Percentiles rank a stretch among this genome's conserved stretches.
phyloP scores from a whole-genome alignment of 2,113 vertebrate species.

The Falco punctatus region DNA sequence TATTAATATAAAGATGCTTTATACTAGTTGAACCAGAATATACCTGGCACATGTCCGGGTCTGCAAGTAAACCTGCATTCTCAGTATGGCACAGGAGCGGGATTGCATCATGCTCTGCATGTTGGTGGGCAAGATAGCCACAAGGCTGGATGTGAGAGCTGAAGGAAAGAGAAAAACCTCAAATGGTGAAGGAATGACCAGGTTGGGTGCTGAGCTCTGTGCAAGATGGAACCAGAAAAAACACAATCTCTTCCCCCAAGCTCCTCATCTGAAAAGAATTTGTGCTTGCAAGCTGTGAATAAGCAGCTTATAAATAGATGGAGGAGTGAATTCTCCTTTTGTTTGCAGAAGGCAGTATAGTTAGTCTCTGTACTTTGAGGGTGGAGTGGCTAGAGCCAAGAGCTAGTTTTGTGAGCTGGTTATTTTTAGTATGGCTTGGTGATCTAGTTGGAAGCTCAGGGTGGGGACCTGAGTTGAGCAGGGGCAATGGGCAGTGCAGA shows the following conservation, averaged over 20 bases:
- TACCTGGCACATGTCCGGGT: neutral
- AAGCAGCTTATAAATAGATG: constrained; percentile 59
- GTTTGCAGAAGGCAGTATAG: constrained; percentile 30
- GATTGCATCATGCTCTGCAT: neutral
- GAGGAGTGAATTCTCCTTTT: constrained; percentile 55
- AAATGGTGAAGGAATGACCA: neutral
- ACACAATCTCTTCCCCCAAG: neutral
- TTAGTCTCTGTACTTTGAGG: constrained; percentile 28
- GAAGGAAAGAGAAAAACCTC: neutral
- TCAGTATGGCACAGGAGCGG: fast-evolving
- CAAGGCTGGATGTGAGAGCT: neutral
- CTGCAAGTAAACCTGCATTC: fast-evolving
- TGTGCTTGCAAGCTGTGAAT: constrained; percentile 53
- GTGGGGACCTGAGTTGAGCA: neutral
- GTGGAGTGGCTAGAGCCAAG: constrained; percentile 13
- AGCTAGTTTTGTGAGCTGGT: constrained; percentile 44
- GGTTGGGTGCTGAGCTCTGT: neutral
- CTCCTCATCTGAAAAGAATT: constrained; percentile 39
- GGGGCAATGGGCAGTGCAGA: constrained; percentile 22
- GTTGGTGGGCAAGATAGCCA: neutral
- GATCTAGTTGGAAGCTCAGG: constrained; percentile 35
- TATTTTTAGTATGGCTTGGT: constrained; percentile 53
- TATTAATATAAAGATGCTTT: neutral
- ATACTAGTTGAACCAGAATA: neutral
- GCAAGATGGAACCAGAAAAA: neutral